Base-by-base conservation (phyloP, 2,888 invertebrate genomes). In the Pemphredon lugubris region DNA sequence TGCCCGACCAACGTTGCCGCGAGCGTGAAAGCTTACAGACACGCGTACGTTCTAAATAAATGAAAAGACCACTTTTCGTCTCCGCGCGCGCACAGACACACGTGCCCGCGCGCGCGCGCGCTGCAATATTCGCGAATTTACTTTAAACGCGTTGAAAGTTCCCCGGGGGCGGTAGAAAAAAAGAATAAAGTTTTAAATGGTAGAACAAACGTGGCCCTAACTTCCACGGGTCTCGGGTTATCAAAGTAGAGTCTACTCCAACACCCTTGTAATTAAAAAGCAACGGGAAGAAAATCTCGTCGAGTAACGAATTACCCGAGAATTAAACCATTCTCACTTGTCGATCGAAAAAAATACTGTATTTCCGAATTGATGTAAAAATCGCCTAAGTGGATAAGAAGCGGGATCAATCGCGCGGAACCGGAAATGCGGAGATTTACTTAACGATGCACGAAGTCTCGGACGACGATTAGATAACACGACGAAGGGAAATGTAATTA, bases 71-170 rank as follows among this genome's bases (percentile, higher is more conserved):
- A 54, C 14, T 48, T 57, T 32, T 48, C 16, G 66, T 58, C 47
- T 37, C 45, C 39, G 23, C 23, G 66, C 47, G n/a, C n/a, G n/a
- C n/a, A n/a, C n/a, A n/a, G n/a, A n/a, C n/a, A n/a, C n/a, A n/a
- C n/a, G n/a, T n/a, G n/a, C n/a, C n/a, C n/a, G 11, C 14, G 37
- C 14, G 16, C 61, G 55, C 42, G 32, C 57, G 72, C 48, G 32
- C 51, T 45, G 55, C 59, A 74, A 79, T 79, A 72, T 79, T 53
- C 66, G 30, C 42, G 79, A 71, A 77, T 69, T 72, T 67, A 30
- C 68, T 67, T 69, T 77, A 74, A 76, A 74, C 53, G 63, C 54
- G 65, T 60, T 47, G 61, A 61, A 79, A 64, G 54, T 64, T 59
- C 40, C 23, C 47, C 3, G 21, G 32, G 32, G 48, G 23, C 18